A percentile compares a stretch with the other conserved stretches of the same genome.
Evolutionary conservation across 2,113 vertebrate species (phyloP).

Genomic region (Puntigrus tetrazona): DNA sequence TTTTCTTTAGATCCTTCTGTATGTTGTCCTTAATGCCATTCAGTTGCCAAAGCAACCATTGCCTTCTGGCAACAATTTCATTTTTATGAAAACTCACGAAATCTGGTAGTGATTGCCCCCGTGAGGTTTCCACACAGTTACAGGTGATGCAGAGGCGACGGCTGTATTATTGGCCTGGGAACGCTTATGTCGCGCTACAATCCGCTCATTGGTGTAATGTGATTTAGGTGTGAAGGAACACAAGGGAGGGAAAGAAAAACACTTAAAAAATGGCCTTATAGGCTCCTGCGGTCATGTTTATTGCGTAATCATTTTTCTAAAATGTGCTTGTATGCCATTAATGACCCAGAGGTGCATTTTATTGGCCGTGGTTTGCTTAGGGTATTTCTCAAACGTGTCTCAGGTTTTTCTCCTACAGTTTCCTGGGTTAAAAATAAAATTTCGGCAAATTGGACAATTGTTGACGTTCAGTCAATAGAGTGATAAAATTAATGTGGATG

Average conservation of each 20-base stretch:
- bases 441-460: background rate
- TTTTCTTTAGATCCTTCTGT: constrained; percentile 13
- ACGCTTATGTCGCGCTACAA: constrained; percentile 34
- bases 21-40: background rate
- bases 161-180: constrained; percentile 34
- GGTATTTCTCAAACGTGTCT: constrained; percentile 1
- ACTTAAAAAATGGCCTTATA: constrained; percentile 27
- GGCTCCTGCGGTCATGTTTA: constrained; percentile 50
- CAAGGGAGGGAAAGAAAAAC: constrained; percentile 29
- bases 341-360: constrained; percentile 39
- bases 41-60: constrained; percentile 28
- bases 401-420: background rate
- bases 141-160: constrained; percentile 20
- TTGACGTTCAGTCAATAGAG: background rate
- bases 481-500: background rate
- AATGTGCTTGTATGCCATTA: constrained; percentile 36
- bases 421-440: background rate
- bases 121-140: constrained; percentile 11
- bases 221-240: constrained; percentile 38
- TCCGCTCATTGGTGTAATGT: constrained; percentile 38
- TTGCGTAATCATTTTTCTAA: constrained; percentile 51
- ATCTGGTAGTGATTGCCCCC: constrained; percentile 39
- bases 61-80: constrained; percentile 7
- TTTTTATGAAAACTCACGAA: constrained; percentile 7
- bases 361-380: background rate